A percentile compares a stretch with the other conserved stretches of the same genome.
Evolutionary conservation across 2,888 invertebrate genomes (phyloP).

Genomic region (Lysandra bellargus): DNA sequence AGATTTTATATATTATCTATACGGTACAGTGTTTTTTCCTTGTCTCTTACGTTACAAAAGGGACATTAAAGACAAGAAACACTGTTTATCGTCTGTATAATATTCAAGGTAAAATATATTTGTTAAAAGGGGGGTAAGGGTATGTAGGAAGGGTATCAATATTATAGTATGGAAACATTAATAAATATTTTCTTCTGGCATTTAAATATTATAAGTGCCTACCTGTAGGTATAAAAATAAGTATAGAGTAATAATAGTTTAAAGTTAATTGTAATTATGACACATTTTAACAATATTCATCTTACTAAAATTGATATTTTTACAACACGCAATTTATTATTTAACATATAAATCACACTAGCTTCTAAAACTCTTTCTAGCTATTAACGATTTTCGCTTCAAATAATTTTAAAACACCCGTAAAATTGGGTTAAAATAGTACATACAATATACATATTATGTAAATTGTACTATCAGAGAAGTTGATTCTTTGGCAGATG

Average conservation of each 20-base stretch:
- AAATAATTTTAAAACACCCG: neutral
- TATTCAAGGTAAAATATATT: too few relatives aligned
- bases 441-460: too few relatives aligned
- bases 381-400: neutral
- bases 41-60: too few relatives aligned
- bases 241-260: neutral
- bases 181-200: neutral
- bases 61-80: neutral
- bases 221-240: neutral
- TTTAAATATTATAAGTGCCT: neutral
- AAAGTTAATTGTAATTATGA: neutral
- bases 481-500: too few relatives aligned
- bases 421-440: neutral
- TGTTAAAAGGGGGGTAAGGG: too few relatives aligned
- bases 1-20: too few relatives aligned
- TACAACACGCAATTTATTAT: neutral
- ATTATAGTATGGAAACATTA: neutral
- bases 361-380: neutral
- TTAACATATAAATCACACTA: neutral
- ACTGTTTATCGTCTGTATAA: neutral
- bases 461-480: too few relatives aligned
- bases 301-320: neutral
- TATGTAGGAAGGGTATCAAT: too few relatives aligned
- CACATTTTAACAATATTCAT: neutral
- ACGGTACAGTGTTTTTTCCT: too few relatives aligned